Evolutionary conservation across 1,140 invertebrate genomes (phyloP).

Genomic region (Latrodectus geometricus): DNA sequence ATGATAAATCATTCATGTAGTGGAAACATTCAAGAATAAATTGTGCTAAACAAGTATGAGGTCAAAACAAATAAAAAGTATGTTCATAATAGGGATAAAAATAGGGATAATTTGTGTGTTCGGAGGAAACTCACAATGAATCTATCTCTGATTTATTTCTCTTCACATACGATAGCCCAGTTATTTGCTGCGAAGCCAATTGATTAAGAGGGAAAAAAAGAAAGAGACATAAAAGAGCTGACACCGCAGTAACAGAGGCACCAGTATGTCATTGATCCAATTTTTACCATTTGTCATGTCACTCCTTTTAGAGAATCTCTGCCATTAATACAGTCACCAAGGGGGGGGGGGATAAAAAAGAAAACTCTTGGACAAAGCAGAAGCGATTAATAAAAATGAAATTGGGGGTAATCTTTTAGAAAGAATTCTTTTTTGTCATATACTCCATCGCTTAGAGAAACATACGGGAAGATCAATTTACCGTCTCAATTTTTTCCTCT

Average conservation of each 20-base stretch:
- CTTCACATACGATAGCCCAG: background rate
- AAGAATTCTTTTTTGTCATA: slow-evolving; percentile 24
- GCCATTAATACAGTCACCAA: background rate
- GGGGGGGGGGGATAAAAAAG: background rate
- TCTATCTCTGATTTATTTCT: background rate
- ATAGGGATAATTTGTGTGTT: too few relatives aligned
- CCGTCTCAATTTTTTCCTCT: background rate
- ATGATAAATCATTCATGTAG: too few relatives aligned
- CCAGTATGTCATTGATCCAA: slow-evolving; percentile 8
- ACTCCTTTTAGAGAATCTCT: background rate
- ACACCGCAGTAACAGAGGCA: background rate
- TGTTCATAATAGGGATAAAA: too few relatives aligned
- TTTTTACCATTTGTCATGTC: slow-evolving; percentile 17
- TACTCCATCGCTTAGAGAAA: background rate
- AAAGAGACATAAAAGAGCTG: background rate
- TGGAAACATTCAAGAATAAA: too few relatives aligned
- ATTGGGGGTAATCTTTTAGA: slow-evolving; percentile 33
- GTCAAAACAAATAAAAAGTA: too few relatives aligned
- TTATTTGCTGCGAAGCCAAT: background rate
- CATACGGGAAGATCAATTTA: background rate
- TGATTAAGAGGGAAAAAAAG: background rate
- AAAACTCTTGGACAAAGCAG: slow-evolving; percentile 19
- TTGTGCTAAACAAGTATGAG: too few relatives aligned
- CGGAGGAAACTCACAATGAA: too few relatives aligned
- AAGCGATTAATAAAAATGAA: slow-evolving; percentile 42